Percentiles rank a stretch among this genome's conserved stretches.
Conservation (phyloP, 2,113 vertebrate species). For the Rissa tridactyla region DNA sequence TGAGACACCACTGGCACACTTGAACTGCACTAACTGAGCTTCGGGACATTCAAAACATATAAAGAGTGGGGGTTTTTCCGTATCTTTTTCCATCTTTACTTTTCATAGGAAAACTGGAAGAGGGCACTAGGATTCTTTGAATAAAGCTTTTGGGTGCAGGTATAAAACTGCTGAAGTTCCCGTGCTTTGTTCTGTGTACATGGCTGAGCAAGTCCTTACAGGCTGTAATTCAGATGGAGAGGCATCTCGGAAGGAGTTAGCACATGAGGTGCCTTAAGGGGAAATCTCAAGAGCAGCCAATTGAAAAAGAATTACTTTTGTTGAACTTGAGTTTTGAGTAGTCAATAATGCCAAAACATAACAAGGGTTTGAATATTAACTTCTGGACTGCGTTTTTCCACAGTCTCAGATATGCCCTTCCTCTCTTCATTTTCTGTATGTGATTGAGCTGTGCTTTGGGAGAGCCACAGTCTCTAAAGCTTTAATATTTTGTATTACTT, state of each 20-base stretch:
- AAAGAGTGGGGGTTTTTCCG: rapidly evolving
- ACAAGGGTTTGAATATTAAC: neutral
- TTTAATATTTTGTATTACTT: conserved; percentile 43
- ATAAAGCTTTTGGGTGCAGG: neutral
- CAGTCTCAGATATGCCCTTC: neutral
- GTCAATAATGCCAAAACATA: neutral
- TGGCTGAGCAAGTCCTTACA: neutral
- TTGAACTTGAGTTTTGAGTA: neutral
- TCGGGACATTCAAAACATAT: neutral
- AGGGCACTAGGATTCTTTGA: neutral
- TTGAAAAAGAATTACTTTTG: neutral
- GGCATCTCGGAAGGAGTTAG: neutral
- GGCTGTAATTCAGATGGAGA: neutral
- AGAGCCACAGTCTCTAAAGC: neutral
- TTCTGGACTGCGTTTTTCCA: neutral
- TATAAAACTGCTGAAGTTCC: neutral
- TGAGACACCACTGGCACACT: neutral
- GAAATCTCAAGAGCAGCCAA: neutral
- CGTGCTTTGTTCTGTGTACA: neutral
- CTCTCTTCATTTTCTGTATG: neutral
- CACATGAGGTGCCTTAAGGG: neutral
- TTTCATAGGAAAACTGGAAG: neutral
- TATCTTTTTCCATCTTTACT: neutral
- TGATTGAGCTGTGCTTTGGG: conserved; percentile 42
- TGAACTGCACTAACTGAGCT: neutral